phyloP scores from a whole-genome alignment of 2,113 vertebrate species.

The Lota lota region DNA sequence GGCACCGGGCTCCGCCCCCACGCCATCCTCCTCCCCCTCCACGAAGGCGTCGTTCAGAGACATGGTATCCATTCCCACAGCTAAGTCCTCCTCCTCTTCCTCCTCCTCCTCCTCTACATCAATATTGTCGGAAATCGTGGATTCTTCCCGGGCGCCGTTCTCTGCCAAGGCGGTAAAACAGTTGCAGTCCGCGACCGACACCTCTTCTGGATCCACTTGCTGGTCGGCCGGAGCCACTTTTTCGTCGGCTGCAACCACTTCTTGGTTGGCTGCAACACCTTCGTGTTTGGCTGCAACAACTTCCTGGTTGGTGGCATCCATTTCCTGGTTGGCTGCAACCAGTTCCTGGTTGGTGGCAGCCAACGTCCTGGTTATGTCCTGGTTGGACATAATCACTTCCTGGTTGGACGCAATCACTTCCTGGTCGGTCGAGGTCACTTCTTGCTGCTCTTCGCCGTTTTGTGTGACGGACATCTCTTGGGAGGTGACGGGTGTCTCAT shows the following conservation, averaged over 20 bases:
- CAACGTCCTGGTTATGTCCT: too few species aligned
- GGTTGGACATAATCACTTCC: too few species aligned
- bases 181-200: conserved; percentile 41
- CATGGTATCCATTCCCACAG: conserved; percentile 70
- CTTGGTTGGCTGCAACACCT: too few species aligned
- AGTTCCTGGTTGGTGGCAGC: neutral
- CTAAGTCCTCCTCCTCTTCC: conserved; percentile 54
- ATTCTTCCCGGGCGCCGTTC: conserved; percentile 24
- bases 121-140: conserved; percentile 12
- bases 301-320: too few species aligned
- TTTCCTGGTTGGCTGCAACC: too few species aligned
- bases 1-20: conserved; percentile 47
- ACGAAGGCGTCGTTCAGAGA: conserved; percentile 63
- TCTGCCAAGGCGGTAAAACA: conserved; percentile 52
- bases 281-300: too few species aligned
- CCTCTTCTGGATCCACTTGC: conserved; percentile 24
- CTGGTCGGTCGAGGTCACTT: neutral
- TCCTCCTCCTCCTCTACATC: conserved; percentile 9
- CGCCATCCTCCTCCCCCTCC: conserved; percentile 47
- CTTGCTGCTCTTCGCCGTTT: conserved; percentile 1
- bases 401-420: too few species aligned
- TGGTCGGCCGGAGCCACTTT: too few species aligned
- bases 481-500: too few species aligned
- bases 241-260: too few species aligned
- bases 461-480: conserved; percentile 14